These are phyloP conservation scores for Probosciger aterrimus DNA, from an alignment of 2,113 vertebrate genomes.

Conservation along the genomic window DNA sequence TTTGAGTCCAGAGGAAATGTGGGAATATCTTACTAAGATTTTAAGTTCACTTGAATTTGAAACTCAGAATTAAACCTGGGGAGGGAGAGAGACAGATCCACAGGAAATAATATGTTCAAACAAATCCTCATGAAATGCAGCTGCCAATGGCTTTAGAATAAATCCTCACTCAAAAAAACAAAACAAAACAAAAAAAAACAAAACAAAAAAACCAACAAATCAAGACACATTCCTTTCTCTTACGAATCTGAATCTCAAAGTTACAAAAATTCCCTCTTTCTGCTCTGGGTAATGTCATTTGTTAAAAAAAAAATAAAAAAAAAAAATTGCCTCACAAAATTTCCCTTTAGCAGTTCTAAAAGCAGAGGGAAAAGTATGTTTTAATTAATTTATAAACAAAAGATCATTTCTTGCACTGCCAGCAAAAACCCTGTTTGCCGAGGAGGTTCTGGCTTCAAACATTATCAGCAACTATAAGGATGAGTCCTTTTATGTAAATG, in stretches of 20 bases:
- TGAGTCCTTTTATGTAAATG: conserved; percentile 78
- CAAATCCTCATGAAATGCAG: neutral
- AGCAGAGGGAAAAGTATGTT: conserved; percentile 5
- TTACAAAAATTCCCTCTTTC: neutral
- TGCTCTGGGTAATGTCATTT: neutral
- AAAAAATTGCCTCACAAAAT: neutral
- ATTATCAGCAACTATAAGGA: conserved; percentile 73
- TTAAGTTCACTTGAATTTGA: conserved; percentile 16
- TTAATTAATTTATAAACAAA: conserved; percentile 50
- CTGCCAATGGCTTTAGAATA: neutral
- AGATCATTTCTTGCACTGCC: conserved; percentile 25
- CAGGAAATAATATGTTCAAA: neutral
- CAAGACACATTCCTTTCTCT: neutral
- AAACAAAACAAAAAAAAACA: neutral
- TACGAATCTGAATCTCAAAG: neutral
- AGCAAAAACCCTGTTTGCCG: conserved; percentile 56
- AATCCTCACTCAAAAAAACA: neutral
- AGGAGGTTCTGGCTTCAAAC: conserved; percentile 50
- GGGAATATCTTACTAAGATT: conserved; percentile 33
- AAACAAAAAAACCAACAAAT: neutral
- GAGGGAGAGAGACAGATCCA: neutral
- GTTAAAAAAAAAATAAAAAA: neutral
- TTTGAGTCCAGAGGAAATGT: conserved; percentile 32
- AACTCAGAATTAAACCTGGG: neutral
- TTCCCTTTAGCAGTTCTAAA: neutral